Conservation (phyloP, 2,888 invertebrate genomes). For the Cantharis rufa region DNA sequence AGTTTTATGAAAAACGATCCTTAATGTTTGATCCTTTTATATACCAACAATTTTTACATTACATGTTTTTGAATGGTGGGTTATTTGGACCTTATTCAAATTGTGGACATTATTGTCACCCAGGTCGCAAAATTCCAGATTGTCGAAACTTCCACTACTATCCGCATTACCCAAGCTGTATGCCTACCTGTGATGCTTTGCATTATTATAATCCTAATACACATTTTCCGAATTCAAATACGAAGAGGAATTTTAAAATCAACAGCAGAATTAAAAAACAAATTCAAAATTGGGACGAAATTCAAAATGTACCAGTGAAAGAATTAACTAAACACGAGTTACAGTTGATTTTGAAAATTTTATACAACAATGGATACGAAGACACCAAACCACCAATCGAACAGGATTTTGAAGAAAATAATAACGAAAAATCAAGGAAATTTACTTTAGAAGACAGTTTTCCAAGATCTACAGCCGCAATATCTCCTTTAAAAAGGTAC, state of each 20-base stretch:
- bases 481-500: not conserved
- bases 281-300: not conserved
- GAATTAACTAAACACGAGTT: not conserved
- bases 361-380: too few species aligned
- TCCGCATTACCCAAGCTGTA: not conserved
- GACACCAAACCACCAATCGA: too few species aligned
- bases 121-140: not conserved
- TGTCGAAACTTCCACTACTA: not conserved
- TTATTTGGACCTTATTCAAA: not conserved
- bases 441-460: not conserved
- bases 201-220: too few species aligned
- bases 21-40: not conserved
- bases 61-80: not conserved
- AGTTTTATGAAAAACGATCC: not conserved
- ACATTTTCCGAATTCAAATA: not conserved
- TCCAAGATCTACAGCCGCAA: not conserved
- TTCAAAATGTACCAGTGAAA: not conserved
- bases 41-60: not conserved
- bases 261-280: not conserved
- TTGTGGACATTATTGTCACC: not conserved
- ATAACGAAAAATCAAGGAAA: not conserved
- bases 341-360: not conserved
- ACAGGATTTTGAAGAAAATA: not conserved
- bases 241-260: not conserved
- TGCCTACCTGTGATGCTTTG: not conserved